Conservation (phyloP, 2,888 invertebrate species). For the Chouioia cunea region DNA sequence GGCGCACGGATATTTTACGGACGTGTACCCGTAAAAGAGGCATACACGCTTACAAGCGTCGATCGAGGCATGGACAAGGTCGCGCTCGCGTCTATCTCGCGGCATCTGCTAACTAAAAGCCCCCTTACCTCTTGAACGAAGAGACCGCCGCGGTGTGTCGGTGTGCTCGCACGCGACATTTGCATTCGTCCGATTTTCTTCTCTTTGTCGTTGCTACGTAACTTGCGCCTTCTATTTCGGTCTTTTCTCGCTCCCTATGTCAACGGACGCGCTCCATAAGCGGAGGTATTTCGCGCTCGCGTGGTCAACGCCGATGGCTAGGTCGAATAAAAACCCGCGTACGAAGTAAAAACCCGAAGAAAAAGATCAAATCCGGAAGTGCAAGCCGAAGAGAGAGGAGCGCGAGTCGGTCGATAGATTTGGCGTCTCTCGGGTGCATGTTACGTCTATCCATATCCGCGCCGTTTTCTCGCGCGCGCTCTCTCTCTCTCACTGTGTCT, state of each 20-base stretch:
- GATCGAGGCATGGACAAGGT: background rate
- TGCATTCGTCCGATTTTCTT: conserved; percentile 56
- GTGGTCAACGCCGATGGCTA: no score
- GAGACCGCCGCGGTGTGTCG: conserved; percentile 40
- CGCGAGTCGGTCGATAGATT: conserved; percentile 51
- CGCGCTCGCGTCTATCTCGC: conserved; percentile 56
- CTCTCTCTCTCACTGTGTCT: conserved; percentile 6
- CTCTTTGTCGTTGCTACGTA: conserved; percentile 36
- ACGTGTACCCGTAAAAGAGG: no score
- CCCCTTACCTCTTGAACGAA: conserved; percentile 40
- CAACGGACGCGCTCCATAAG: no score
- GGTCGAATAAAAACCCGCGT: no score
- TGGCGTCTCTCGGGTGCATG: conserved; percentile 35
- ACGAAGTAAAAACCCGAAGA: no score
- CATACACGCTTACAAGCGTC: no score
- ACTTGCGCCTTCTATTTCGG: conserved; percentile 25
- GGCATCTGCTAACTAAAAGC: conserved; percentile 66
- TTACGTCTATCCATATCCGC: conserved; percentile 47
- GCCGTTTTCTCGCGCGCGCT: conserved; percentile 2
- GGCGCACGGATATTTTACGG: no score
- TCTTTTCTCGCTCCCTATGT: no score
- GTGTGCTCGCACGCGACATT: conserved; percentile 52
- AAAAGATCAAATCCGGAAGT: no score
- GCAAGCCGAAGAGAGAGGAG: no score
- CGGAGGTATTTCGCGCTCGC: no score